Evolutionary conservation across 2,888 invertebrate genomes (phyloP), one percentile per base, ranked within the genome.

Genomic region (Chrysolina haemoptera): DNA sequence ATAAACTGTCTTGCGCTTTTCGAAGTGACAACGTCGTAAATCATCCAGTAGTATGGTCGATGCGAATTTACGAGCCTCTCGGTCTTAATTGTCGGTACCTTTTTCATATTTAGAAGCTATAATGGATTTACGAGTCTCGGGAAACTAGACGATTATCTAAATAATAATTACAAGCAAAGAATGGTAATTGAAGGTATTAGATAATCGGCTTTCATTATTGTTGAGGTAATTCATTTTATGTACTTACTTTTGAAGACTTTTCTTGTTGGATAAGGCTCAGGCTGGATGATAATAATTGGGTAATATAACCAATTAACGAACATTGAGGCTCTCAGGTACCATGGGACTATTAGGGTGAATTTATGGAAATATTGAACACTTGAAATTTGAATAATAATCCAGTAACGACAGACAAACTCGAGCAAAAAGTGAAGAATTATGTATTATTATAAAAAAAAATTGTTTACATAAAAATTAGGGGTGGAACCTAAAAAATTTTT

Each of bases 21-120:
- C 53, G 53, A 68, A 41, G 43, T n/a, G 59, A 59, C 59, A 59
- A n/a, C 35, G 55, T 18, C 22, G 12, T 55, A 55, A 66, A 66
- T 66, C 66, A 50, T 35, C 16, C 35, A 16, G 48, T 11, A 11
- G 67, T 74, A 64, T 46, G 67, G 62, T 43, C 66, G 43, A 43
- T 53, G 66, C 53, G 40, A 73, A 74, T 70, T 70, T 74, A 67
- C 59, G 74, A 55, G 43, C 41, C 40, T 22, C 18, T 50, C 62
- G 67, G 67, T 70, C 67, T 67, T 74, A 74, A 74, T 74, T 74
- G 66, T 59, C 22, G 55, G 41, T 27, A 50, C 50, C 48, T 73
- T 73, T 72, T 72, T 72, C 50, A 14, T 48, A 16, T 53, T 50
- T 64, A 43, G 67, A 41, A 43, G 43, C 43, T 27, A 55, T 73